Conservation (phyloP, 1,140 invertebrate species). For the Nilaparvata lugens region DNA sequence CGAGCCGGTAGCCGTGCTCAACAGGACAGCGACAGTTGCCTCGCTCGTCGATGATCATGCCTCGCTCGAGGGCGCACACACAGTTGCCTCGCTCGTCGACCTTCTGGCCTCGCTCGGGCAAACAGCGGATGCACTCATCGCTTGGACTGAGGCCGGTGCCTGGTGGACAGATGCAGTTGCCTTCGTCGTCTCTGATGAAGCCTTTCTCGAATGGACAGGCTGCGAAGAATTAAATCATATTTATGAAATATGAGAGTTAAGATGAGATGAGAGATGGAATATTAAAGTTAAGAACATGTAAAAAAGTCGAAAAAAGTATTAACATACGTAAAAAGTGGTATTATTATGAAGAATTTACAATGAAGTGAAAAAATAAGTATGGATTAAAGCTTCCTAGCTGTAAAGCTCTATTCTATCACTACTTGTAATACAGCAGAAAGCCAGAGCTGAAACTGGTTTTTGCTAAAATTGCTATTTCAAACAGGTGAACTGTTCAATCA, state of each 20-base stretch:
- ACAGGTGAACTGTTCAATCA: no score
- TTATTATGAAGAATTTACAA: no score
- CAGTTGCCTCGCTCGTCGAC: slow-evolving; percentile 67
- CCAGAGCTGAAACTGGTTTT: no score
- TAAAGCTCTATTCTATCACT: no score
- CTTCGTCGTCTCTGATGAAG: slow-evolving; percentile 54
- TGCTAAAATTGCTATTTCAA: no score
- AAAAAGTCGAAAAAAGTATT: not conserved
- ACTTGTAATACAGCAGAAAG: no score
- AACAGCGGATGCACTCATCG: slow-evolving; percentile 66
- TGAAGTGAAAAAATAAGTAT: no score
- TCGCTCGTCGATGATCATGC: slow-evolving; percentile 60
- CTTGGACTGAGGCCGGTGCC: slow-evolving; percentile 63
- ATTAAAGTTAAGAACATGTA: not conserved
- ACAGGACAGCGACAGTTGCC: slow-evolving; percentile 69
- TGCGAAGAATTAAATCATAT: no score
- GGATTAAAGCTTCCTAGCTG: no score
- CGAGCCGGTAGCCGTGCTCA: slow-evolving; percentile 57
- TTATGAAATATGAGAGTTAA: not conserved
- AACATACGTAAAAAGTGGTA: no score
- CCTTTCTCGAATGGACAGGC: slow-evolving; percentile 62
- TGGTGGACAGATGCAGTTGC: slow-evolving; percentile 63
- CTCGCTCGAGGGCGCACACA: slow-evolving; percentile 65
- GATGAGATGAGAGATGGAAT: not conserved
- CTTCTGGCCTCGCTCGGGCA: slow-evolving; percentile 56